Base-by-base conservation (phyloP, 2,797 vertebrate species). In the Chiroxiphia lanceolata region DNA sequence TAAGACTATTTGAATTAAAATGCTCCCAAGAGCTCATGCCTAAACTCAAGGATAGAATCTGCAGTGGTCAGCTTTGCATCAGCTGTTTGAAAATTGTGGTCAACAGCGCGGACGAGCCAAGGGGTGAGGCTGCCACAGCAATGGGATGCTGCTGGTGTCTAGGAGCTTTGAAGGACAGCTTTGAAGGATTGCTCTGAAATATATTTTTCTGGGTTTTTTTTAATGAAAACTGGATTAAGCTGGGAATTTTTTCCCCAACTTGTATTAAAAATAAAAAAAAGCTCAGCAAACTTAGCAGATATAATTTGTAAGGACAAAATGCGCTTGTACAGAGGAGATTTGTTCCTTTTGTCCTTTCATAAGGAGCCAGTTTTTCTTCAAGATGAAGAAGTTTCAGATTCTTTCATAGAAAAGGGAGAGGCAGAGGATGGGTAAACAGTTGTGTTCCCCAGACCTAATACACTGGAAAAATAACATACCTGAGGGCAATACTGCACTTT, bases 1-100 rank as follows among this genome's bases (percentile, higher is more conserved):
- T 82, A 74, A 77, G 54, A n/a, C 29, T 79, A 15, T 92, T 95
- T 90, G 86, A 82, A 93, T 78, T 82, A 59, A 93, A 94, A 87
- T 82, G 57, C 70, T 93, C 61, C 86, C 57, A 76, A 15, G 51
- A 45, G 63, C 53, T 94, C 38, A 2, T 3, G 27, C 48, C 19
- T 59, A 65, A 91, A 82, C 36, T 76, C 50, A 56, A 27, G 70
- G 80, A 70, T 17, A 13, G 63, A 74, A 61, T 10, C 63, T 38
- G 33, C 40, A 53, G 21, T 1, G 4, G 86, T 88, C 88, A 82
- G 50, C 47, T 93, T 51, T 61, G 59, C 63, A n/a, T n/a, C 23
- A 6, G 18, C 65, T 81, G 53, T 70, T 81, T 70, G 65, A 83
- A 83, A 68, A 26, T 80, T 64, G 42, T 80, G 69, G 61, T 82